These are phyloP conservation scores for Caenorhabditis imperialis DNA, from an alignment of 2,888 invertebrate species.

Conservation along the genomic window DNA sequence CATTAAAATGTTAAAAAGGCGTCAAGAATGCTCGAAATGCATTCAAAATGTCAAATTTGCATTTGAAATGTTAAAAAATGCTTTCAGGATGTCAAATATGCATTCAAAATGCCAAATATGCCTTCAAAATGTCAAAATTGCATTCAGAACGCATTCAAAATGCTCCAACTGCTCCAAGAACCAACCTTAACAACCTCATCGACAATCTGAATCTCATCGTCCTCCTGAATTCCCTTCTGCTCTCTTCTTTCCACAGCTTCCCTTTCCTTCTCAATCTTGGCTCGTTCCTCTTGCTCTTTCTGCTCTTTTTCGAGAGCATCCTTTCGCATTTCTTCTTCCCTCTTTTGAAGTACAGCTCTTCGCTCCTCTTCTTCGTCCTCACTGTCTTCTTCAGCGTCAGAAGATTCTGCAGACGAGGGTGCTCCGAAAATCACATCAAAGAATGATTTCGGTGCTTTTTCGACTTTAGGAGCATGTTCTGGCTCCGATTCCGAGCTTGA, in stretches of 20 bases:
- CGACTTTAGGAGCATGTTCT: slow-evolving; percentile 17
- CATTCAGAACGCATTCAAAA: too few species aligned
- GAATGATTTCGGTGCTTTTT: slow-evolving; percentile 58
- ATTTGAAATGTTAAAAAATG: too few species aligned
- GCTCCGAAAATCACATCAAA: slow-evolving; percentile 60
- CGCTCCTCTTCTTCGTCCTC: slow-evolving; percentile 47
- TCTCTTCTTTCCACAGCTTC: not conserved
- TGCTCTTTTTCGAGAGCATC: slow-evolving; percentile 15
- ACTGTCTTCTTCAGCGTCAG: slow-evolving; percentile 24
- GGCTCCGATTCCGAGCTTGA: slow-evolving; percentile 26
- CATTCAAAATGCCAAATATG: too few species aligned
- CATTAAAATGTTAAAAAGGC: too few species aligned
- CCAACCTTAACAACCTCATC: slow-evolving; percentile 15
- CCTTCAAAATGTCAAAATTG: too few species aligned
- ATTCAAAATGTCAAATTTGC: too few species aligned
- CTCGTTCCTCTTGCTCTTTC: slow-evolving; percentile 4
- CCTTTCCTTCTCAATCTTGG: slow-evolving; percentile 13
- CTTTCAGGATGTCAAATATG: too few species aligned
- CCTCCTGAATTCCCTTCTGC: slow-evolving; percentile 13
- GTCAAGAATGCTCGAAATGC: too few species aligned
- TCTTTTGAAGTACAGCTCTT: too few species aligned
- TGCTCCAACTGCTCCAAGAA: too few species aligned
- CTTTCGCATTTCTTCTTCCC: slow-evolving; percentile 23
- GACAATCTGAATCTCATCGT: slow-evolving; percentile 46
- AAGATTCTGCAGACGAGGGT: slow-evolving; percentile 1